phyloP scores from a whole-genome alignment of 2,797 vertebrate genomes.

The Alauda arvensis region DNA sequence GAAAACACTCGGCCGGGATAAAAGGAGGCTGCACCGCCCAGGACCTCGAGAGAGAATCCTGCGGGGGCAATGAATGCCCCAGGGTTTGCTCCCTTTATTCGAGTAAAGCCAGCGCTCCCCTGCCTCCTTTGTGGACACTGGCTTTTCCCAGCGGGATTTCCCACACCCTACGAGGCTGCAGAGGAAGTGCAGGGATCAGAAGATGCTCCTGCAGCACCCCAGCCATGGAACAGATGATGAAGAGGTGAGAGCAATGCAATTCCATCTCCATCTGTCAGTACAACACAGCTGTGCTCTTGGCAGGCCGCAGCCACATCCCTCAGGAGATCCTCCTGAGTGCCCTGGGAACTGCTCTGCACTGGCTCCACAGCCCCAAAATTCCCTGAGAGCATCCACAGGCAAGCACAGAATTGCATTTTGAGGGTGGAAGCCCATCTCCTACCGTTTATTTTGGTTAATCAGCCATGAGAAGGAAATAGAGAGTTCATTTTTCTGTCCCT shows the following conservation, averaged over 20 bases:
- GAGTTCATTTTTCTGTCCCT: background rate
- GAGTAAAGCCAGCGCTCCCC: background rate
- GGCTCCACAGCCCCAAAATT: background rate
- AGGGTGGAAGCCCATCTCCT: background rate
- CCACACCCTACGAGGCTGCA: background rate
- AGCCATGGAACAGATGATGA: background rate
- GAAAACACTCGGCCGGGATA: background rate
- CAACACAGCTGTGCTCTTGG: background rate
- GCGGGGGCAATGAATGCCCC: too few species aligned
- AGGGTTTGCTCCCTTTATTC: background rate
- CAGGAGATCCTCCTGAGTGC: background rate
- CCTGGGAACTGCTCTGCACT: background rate
- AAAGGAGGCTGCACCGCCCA: background rate
- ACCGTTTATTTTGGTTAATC: background rate
- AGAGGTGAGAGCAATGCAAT: background rate
- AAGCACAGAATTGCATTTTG: background rate
- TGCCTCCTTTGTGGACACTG: background rate
- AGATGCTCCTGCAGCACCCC: background rate
- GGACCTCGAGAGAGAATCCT: background rate
- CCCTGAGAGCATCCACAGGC: background rate
- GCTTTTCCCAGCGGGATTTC: background rate
- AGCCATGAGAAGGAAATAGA: background rate
- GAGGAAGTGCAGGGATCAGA: background rate
- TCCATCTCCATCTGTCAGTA: background rate
- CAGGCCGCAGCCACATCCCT: background rate